Evolutionary conservation across 2,888 invertebrate species (phyloP).

Genomic region (Apodemia zela): DNA sequence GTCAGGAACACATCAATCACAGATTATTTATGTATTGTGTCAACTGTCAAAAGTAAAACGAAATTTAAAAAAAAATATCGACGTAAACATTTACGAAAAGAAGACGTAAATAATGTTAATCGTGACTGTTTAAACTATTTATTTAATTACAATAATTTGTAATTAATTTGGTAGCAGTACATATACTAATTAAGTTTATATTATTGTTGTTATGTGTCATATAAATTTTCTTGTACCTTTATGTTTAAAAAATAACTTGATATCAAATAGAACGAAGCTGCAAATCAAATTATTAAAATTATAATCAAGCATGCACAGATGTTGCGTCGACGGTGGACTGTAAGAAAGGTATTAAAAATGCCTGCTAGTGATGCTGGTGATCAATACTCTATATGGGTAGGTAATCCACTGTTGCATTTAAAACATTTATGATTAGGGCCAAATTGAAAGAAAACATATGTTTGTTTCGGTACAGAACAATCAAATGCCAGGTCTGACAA

Average conservation of each 20-base stretch:
- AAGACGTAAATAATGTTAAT: not conserved
- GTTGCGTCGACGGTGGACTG: constrained; percentile 53
- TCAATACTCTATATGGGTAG: constrained; percentile 83
- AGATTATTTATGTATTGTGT: too few relatives aligned
- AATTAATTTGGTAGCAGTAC: not conserved
- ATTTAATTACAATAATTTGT: not conserved
- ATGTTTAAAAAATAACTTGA: not conserved
- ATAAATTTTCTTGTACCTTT: not conserved
- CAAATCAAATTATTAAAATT: not conserved
- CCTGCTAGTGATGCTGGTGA: constrained; percentile 70
- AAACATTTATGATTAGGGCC: too few relatives aligned
- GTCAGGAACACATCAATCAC: too few relatives aligned
- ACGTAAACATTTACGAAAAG: not conserved
- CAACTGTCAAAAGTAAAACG: too few relatives aligned
- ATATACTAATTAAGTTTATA: not conserved
- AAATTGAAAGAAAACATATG: too few relatives aligned
- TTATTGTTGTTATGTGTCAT: not conserved
- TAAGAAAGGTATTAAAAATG: constrained; percentile 81
- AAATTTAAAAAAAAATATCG: too few relatives aligned
- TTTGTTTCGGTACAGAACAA: too few relatives aligned
- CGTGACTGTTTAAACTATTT: not conserved
- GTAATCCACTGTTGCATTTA: constrained; percentile 28
- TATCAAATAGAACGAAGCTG: not conserved
- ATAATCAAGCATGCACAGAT: constrained; percentile 35
- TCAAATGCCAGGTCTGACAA: too few relatives aligned